Conservation (phyloP, 2,113 vertebrate genomes). For the Percina caprodes region DNA sequence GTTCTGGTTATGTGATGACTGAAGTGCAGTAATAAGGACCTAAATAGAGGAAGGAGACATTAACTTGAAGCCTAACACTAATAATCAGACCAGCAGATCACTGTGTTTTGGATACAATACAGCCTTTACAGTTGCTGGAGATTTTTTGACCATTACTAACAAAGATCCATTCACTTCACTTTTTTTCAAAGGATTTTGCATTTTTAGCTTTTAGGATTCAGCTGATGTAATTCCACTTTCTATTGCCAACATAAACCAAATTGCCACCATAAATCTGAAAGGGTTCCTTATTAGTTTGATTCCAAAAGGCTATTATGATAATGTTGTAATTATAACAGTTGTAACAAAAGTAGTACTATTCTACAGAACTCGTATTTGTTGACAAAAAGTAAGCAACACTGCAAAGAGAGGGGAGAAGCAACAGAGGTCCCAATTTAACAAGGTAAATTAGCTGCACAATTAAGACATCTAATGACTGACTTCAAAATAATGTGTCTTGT, state of each 20-base stretch:
- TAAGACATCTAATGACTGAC: constrained; percentile 15
- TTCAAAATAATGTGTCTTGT: constrained; percentile 9
- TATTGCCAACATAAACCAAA: background rate
- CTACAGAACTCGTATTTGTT: background rate
- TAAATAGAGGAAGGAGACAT: background rate
- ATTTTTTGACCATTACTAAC: no score
- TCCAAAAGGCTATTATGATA: background rate
- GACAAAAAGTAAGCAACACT: background rate
- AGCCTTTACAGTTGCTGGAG: no score
- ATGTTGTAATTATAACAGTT: background rate
- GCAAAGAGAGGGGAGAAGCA: background rate
- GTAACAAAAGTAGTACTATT: background rate
- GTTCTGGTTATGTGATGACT: background rate
- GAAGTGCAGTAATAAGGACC: background rate
- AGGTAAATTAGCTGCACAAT: constrained; percentile 13
- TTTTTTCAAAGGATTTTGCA: no score
- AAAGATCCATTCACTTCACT: no score
- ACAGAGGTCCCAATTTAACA: background rate
- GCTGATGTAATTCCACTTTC: background rate
- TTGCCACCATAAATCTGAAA: background rate
- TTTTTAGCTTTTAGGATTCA: background rate
- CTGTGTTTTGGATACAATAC: no score
- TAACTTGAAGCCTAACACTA: background rate
- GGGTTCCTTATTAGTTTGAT: background rate
- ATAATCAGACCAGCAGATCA: background rate